Base-by-base conservation (phyloP, 1,140 invertebrate species). In the Zaprionus lachaisei region DNA sequence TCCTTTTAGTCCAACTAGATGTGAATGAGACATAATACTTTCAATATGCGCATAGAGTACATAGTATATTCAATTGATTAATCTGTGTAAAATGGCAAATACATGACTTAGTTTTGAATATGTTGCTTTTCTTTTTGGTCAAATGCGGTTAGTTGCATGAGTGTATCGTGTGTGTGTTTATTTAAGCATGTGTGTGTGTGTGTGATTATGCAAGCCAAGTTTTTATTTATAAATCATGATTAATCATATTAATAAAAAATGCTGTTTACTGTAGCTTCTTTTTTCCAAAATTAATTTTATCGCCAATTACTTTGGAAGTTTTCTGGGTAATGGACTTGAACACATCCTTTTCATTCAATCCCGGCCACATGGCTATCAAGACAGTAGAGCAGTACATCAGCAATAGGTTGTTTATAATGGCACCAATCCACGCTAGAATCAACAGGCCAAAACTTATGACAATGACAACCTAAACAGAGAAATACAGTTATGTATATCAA, bases 391-490 rank as follows among this genome's bases (percentile, higher is more conserved):
- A 86, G 89, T 97, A 98, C 54, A 96, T 95, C 14, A 98, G 93
- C 69, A 98, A 94, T 41, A 97, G 93, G 93, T 98, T 98, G 92
- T 98, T 96, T 54, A 98, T 94, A 5, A 95, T 93, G 69, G 95
- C 96, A 37, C 97, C 97, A 91, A 98, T 93, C 96, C 96, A 98
- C 34, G 96, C 96, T 65, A 96, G 91, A n/a, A 95, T 78, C 49
- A 95, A 81, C 49, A 98, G 93, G 51, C 94, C 93, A 41, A 94
- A 80, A 76, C 96, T 95, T 6, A 96, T 95, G 51, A 95, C 93
- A 54, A 95, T 92, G 81, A 97, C 97, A 91, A 97, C 98, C 97
- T 98, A 82, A 92, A 85, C 90, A 91, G 80, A 82, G 17, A 12
- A 49, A 56, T 22, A 4, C 67, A 41, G 22, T 17, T n/a, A 41